These are phyloP conservation scores for Phocoena sinus DNA, from an alignment of 2,113 vertebrate genomes.

Conservation along the genomic window DNA sequence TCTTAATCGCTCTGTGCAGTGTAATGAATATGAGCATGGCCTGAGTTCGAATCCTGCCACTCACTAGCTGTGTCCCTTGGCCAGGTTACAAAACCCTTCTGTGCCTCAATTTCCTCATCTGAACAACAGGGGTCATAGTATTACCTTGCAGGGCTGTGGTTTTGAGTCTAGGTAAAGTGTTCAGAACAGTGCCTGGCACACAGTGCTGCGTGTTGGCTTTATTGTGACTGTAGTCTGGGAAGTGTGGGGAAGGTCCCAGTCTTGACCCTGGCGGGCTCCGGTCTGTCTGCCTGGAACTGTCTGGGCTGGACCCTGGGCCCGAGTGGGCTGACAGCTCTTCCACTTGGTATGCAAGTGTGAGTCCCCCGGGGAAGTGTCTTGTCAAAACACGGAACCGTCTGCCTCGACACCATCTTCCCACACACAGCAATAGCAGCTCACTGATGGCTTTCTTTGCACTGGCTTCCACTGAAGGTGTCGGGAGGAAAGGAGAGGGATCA, in stretches of 20 bases:
- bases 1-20: neutral
- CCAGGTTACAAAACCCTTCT: neutral
- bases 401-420: neutral
- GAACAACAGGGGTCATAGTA: neutral
- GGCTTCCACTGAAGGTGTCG: neutral
- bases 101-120: conserved; percentile 6
- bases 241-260: neutral
- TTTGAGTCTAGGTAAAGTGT: neutral
- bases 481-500: neutral
- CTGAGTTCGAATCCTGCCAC: neutral
- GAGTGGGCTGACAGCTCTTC: neutral
- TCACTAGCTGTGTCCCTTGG: neutral
- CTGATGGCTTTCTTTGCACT: neutral
- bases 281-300: neutral
- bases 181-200: neutral
- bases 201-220: neutral
- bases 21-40: neutral
- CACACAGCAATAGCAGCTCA: neutral
- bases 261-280: neutral
- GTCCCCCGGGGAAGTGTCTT: neutral
- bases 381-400: conserved; percentile 23
- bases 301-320: neutral
- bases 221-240: neutral
- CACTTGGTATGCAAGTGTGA: neutral
- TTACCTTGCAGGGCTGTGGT: neutral